These are phyloP conservation scores for Chionodraco myersi DNA, from an alignment of 2,113 vertebrate genomes.

Conservation along the genomic window DNA sequence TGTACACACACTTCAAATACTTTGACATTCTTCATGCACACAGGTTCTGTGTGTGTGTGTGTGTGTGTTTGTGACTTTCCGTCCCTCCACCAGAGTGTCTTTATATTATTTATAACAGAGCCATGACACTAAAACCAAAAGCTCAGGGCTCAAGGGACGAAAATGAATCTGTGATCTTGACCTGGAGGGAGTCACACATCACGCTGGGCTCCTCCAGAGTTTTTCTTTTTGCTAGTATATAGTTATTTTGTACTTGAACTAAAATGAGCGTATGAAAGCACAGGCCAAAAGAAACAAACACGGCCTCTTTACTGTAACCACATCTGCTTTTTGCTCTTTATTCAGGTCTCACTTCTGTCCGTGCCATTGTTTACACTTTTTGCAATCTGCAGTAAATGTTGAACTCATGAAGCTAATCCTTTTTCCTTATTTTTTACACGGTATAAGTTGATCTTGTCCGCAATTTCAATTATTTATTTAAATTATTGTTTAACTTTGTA, in stretches of 20 bases:
- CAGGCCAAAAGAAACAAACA: conserved; percentile 32
- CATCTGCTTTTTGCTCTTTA: conserved; percentile 22
- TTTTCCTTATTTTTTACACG: conserved; percentile 22
- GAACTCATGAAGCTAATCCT: conserved; percentile 9
- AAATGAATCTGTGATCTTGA: conserved; percentile 16
- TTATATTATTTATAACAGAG: conserved; percentile 54
- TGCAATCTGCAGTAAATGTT: conserved; percentile 5
- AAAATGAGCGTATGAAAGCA: conserved; percentile 52
- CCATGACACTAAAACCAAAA: conserved; percentile 54
- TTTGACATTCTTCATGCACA: conserved; percentile 55
- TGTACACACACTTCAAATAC: conserved; percentile 45
- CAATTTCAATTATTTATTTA: conserved; percentile 64
- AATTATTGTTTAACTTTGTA: conserved; percentile 53
- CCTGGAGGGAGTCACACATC: conserved; percentile 22
- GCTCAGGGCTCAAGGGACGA: conserved; percentile 56
- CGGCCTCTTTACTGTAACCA: conserved; percentile 10
- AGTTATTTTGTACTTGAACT: conserved; percentile 60
- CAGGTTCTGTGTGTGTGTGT: conserved; percentile 16
- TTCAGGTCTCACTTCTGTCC: conserved; percentile 13
- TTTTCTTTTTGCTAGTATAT: conserved; percentile 36
- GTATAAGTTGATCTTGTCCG: conserved; percentile 33
- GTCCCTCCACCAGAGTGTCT: conserved; percentile 48
- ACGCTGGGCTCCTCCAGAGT: conserved; percentile 20
- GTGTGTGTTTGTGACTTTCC: conserved; percentile 1
- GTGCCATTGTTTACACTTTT: conserved; percentile 45